Percentiles rank a stretch among this genome's conserved stretches.
phyloP scores from a whole-genome alignment of 2,888 invertebrate genomes.

The Acanthosepion esculentum region DNA sequence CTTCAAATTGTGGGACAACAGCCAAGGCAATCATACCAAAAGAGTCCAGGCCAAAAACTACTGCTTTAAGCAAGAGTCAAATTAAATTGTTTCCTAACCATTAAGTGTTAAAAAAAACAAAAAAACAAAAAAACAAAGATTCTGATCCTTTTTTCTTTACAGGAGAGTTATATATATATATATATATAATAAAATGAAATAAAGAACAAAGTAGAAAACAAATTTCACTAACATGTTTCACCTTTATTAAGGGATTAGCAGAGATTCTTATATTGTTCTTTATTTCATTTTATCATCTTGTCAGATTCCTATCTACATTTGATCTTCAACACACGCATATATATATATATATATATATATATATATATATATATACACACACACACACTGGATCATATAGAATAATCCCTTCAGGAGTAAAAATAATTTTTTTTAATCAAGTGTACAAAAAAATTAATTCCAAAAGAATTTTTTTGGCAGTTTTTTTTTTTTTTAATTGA shows the following conservation, averaged over 20 bases:
- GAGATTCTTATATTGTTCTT: no score
- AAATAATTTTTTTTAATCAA: neutral
- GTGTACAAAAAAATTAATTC: neutral
- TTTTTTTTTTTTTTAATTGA: neutral
- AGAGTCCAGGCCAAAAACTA: neutral
- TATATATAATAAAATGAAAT: no score
- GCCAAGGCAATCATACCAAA: neutral
- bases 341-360: no score
- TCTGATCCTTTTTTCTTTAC: neutral
- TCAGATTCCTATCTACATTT: neutral
- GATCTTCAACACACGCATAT: no score
- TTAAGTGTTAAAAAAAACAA: no score
- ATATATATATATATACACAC: no score
- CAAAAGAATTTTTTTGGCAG: neutral
- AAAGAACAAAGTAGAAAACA: neutral
- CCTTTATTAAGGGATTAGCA: no score
- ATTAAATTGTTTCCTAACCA: no score
- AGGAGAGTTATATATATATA: no score
- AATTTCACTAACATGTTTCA: neutral
- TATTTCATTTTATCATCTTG: no score
- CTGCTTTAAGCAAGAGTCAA: neutral
- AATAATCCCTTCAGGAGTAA: neutral
- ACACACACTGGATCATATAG: neutral
- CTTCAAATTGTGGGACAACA: neutral
- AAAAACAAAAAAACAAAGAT: no score